These are phyloP conservation scores for Myotis brandtii DNA, from an alignment of 2,113 vertebrate species.

Conservation along the genomic window DNA sequence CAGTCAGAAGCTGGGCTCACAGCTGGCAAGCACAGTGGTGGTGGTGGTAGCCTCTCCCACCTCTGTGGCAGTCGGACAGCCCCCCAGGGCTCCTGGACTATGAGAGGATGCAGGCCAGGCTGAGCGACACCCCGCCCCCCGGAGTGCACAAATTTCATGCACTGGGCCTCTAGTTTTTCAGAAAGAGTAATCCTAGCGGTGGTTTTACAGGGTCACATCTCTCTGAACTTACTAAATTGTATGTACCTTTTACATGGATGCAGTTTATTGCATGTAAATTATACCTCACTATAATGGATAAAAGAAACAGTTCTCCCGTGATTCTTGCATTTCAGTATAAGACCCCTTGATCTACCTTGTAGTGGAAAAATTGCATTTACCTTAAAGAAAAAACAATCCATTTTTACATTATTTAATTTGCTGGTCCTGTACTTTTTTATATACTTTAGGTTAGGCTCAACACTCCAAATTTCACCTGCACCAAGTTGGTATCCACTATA, in stretches of 20 bases:
- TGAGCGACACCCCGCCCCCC: too few species aligned
- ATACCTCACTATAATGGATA: not conserved
- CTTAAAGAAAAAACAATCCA: not conserved
- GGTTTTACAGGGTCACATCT: not conserved
- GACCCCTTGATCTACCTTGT: not conserved
- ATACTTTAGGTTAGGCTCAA: not conserved
- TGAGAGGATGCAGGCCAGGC: too few species aligned
- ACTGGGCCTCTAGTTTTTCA: too few species aligned
- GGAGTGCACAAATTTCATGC: too few species aligned
- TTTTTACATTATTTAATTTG: constrained; percentile 27
- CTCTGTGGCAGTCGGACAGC: too few species aligned
- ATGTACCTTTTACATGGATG: not conserved
- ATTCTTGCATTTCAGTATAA: not conserved
- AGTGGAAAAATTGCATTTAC: not conserved
- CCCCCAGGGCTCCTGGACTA: too few species aligned
- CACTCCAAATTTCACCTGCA: not conserved
- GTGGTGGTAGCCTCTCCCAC: too few species aligned
- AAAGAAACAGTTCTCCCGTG: not conserved
- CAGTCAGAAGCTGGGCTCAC: too few species aligned
- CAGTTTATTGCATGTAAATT: not conserved
- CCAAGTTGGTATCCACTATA: not conserved
- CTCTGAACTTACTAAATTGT: not conserved
- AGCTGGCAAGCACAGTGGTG: too few species aligned
- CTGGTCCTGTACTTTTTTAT: not conserved
- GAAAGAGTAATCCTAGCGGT: not conserved